These are phyloP conservation scores for Myotis pilosus DNA, from an alignment of 2,797 vertebrate genomes.

Conservation along the genomic window DNA sequence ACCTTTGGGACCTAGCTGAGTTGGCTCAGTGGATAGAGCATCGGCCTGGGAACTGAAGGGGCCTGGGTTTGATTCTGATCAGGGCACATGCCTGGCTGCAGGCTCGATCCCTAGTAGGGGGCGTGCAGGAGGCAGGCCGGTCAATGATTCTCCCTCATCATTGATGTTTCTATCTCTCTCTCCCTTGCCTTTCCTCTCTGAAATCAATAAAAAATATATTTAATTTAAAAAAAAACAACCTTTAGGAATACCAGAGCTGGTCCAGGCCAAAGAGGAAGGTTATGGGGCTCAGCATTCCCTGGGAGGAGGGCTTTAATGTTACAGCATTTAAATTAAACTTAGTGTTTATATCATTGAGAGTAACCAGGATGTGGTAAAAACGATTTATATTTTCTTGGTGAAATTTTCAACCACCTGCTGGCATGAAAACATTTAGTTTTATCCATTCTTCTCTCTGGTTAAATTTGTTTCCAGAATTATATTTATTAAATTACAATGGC, in stretches of 20 bases:
- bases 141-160: too few species aligned
- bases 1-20: too few species aligned
- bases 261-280: neutral
- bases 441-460: neutral
- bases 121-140: too few species aligned
- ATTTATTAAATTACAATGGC: neutral
- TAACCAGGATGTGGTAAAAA: neutral
- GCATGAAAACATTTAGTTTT: conserved; percentile 14
- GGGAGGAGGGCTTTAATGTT: neutral
- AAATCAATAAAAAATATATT: too few species aligned
- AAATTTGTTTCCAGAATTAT: conserved; percentile 12
- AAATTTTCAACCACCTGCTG: neutral
- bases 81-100: too few species aligned
- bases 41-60: too few species aligned
- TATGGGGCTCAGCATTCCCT: neutral
- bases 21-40: too few species aligned
- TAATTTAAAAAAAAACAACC: neutral
- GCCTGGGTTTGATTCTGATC: too few species aligned
- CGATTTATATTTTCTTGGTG: neutral
- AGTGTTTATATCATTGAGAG: neutral
- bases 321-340: neutral
- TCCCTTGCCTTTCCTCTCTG: too few species aligned
- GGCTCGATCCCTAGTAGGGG: too few species aligned
- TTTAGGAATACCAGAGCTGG: neutral
- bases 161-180: too few species aligned